These are phyloP conservation scores for Loripinus fragilis DNA, from an alignment of 2,888 invertebrate genomes.

Conservation along the genomic window DNA sequence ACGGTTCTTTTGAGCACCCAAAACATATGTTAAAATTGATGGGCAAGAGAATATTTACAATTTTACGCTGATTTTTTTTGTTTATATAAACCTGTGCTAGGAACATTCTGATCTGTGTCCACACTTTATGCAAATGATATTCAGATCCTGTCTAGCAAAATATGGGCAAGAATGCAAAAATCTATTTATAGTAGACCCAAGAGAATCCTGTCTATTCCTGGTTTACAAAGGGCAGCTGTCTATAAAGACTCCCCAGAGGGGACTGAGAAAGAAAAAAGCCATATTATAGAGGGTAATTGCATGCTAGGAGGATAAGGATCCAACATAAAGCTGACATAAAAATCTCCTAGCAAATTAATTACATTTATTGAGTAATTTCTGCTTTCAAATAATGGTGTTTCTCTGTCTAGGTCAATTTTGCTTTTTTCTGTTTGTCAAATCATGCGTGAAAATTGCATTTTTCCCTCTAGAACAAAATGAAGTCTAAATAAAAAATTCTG, in stretches of 20 bases:
- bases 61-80: no score
- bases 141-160: no score
- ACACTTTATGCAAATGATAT: no score
- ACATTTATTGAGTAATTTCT: not conserved
- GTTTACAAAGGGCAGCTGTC: constrained; percentile 43
- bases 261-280: not conserved
- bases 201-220: constrained; percentile 33
- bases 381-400: not conserved
- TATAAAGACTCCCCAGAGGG: not conserved
- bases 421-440: no score
- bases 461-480: no score
- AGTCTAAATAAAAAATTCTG: no score
- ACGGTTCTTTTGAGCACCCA: no score
- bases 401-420: not conserved
- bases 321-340: not conserved
- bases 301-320: not conserved
- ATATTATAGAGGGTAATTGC: not conserved
- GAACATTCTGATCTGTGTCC: no score
- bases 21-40: no score
- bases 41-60: no score
- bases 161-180: constrained; percentile 37
- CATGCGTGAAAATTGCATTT: no score
- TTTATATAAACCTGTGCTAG: no score
- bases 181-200: constrained; percentile 31
- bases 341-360: constrained; percentile 1